Evolutionary conservation across 2,888 invertebrate genomes (phyloP).

Genomic region (Lucinisca nassula): DNA sequence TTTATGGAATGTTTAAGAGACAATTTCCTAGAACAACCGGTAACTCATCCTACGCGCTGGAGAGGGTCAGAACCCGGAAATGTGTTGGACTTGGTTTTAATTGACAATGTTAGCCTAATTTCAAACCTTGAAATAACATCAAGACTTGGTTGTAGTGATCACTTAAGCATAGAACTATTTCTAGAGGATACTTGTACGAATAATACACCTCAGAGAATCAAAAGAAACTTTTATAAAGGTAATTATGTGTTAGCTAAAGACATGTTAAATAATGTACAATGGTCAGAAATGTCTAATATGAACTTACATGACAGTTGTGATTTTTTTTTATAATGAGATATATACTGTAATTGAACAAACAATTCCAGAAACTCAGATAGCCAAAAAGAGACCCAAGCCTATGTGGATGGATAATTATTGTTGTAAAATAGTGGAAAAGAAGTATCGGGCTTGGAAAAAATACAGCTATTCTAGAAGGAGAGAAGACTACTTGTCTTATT

Average conservation of each 20-base stretch:
- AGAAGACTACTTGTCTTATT: constrained; percentile 25
- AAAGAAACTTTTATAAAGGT: neutral
- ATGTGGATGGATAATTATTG: constrained; percentile 31
- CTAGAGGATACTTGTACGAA: neutral
- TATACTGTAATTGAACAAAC: neutral
- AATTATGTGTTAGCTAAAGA: neutral
- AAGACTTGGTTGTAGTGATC: neutral
- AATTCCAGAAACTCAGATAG: neutral
- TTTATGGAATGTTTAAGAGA: constrained; percentile 17
- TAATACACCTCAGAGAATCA: neutral
- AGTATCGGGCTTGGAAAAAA: constrained; percentile 37
- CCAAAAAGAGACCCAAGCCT: neutral
- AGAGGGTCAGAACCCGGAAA: neutral
- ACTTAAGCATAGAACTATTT: neutral
- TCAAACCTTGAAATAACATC: neutral
- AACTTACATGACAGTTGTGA: constrained; percentile 4
- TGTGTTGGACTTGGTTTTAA: neutral
- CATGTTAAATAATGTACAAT: neutral
- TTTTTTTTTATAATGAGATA: neutral
- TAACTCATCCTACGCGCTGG: neutral
- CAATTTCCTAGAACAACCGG: neutral
- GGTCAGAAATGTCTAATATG: neutral
- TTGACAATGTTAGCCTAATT: neutral
- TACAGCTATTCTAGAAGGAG: constrained; percentile 11
- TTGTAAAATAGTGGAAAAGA: constrained; percentile 9